Evolutionary conservation across 2,888 invertebrate genomes (phyloP).

Genomic region (Tetranychus truncatus): DNA sequence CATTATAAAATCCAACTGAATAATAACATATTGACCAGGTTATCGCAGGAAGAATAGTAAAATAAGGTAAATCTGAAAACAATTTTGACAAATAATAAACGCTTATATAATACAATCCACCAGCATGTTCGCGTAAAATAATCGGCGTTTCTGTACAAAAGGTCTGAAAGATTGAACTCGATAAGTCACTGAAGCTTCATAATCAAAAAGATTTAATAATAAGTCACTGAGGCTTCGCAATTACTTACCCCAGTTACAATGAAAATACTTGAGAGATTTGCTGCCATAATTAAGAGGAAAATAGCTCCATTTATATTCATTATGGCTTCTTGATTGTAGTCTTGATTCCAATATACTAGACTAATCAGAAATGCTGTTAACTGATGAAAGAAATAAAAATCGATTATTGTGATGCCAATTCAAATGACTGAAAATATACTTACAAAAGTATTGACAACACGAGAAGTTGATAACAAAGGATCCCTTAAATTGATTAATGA

Average conservation of each 20-base stretch:
- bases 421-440: conserved; percentile 33
- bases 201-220: background rate
- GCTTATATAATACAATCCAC: conserved; percentile 74
- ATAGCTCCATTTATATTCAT: conserved; percentile 85
- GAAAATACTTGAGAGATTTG: conserved; percentile 87
- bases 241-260: conserved; percentile 70
- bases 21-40: conserved; percentile 69
- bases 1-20: conserved; percentile 41
- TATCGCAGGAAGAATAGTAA: conserved; percentile 58
- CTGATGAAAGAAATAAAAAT: too few relatives aligned
- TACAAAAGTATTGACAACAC: conserved; percentile 70
- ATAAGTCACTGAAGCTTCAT: background rate
- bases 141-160: conserved; percentile 55
- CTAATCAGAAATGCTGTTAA: conserved; percentile 31
- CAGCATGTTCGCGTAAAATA: conserved; percentile 67
- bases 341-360: conserved; percentile 33
- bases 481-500: conserved; percentile 73
- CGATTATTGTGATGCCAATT: too few relatives aligned
- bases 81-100: conserved; percentile 84
- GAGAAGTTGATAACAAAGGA: conserved; percentile 68
- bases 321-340: conserved; percentile 61
- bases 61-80: conserved; percentile 62
- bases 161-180: background rate
- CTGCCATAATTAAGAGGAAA: conserved; percentile 70
- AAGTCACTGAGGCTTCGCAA: background rate